Evolutionary conservation across 2,113 vertebrate species (phyloP).

Genomic region (Labeo rohita): DNA sequence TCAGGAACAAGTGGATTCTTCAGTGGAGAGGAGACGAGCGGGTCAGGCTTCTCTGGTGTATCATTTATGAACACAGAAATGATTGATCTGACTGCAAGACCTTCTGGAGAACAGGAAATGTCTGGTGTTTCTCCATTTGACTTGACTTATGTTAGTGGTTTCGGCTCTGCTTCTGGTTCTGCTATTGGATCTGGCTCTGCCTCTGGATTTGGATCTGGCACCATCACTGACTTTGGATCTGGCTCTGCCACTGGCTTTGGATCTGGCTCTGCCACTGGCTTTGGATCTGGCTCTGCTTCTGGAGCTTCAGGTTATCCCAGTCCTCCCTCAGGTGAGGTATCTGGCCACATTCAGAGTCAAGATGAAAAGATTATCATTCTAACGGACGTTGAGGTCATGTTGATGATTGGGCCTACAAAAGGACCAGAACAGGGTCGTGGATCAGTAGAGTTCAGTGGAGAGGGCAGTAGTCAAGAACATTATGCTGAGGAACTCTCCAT

Average conservation of each 20-base stretch:
- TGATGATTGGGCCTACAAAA: conserved; percentile 65
- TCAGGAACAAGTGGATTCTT: conserved; percentile 42
- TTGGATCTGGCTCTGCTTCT: conserved; percentile 58
- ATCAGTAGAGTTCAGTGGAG: conserved; percentile 69
- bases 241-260: conserved; percentile 66
- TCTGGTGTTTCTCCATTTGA: conserved; percentile 76
- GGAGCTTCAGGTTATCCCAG: conserved; percentile 62
- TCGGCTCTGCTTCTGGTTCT: not conserved
- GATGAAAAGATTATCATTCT: conserved; percentile 71
- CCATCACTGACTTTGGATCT: not conserved
- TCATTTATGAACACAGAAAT: conserved; percentile 75
- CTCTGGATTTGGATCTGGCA: not conserved
- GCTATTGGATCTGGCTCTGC: not conserved
- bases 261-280: not conserved
- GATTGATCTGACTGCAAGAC: conserved; percentile 75
- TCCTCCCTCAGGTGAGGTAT: conserved; percentile 53
- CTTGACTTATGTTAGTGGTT: conserved; percentile 69
- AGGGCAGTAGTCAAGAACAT: conserved; percentile 69
- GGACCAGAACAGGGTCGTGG: conserved; percentile 80
- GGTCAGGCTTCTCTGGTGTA: conserved; percentile 47
- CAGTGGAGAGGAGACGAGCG: conserved; percentile 19
- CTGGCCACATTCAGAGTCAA: conserved; percentile 24
- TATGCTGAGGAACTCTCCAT: conserved; percentile 66
- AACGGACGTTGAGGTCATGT: conserved; percentile 76
- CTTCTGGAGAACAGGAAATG: conserved; percentile 78